Conservation (phyloP, 2,797 vertebrate genomes). For the Phrynocephalus vlangalii region DNA sequence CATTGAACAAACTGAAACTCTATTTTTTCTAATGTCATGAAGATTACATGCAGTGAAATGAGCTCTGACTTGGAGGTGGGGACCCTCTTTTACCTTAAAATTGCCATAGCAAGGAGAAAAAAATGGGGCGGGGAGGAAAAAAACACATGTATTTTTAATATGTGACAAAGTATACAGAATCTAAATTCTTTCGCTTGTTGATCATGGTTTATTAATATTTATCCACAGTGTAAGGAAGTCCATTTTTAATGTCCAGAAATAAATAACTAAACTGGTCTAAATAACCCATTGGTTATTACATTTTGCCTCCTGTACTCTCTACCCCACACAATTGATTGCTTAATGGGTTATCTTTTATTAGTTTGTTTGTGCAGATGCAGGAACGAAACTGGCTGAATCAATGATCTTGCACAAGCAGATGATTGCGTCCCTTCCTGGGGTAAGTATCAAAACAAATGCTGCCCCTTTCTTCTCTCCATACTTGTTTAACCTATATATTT, state of each 20-base stretch:
- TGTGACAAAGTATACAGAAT: no score
- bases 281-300: constrained; percentile 62
- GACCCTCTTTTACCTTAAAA: constrained; percentile 31
- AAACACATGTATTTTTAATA: constrained; percentile 3
- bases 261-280: constrained; percentile 51
- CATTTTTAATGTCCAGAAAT: constrained; percentile 23
- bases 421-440: constrained; percentile 93
- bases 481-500: background rate
- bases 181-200: constrained; percentile 42
- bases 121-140: background rate
- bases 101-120: constrained; percentile 12
- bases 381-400: constrained; percentile 95
- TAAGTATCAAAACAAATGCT: constrained; percentile 78
- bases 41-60: background rate
- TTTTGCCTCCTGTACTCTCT: constrained; percentile 38
- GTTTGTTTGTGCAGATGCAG: constrained; percentile 98
- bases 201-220: constrained; percentile 44
- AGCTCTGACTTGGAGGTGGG: background rate
- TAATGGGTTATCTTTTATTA: constrained; percentile 77
- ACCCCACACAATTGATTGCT: constrained; percentile 49
- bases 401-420: constrained; percentile 99
- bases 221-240: constrained; percentile 42
- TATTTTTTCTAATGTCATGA: background rate
- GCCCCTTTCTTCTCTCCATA: background rate
- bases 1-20: background rate